Evolutionary conservation across 2,113 vertebrate genomes (phyloP).

Genomic region (Stigmatopora argus): DNA sequence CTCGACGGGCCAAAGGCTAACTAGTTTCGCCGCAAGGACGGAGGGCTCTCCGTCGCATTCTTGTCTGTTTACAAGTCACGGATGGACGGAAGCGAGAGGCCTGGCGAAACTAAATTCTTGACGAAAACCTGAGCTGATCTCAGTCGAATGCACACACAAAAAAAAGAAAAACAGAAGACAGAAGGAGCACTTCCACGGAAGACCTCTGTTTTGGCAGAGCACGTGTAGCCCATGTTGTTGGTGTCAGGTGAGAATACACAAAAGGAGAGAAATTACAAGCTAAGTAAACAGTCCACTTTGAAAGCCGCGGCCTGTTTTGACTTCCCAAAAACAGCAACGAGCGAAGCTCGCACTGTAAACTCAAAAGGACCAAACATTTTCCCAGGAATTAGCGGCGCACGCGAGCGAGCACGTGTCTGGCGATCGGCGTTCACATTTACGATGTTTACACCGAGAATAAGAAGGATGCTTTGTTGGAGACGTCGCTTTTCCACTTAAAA

Average conservation of each 20-base stretch:
- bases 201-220: slow-evolving; percentile 6
- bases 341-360: background rate
- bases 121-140: slow-evolving; percentile 20
- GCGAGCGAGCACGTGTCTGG: slow-evolving; percentile 3
- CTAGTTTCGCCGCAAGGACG: slow-evolving; percentile 29
- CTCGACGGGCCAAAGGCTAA: slow-evolving; percentile 41
- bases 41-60: background rate
- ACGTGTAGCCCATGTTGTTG: background rate
- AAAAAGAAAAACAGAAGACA: background rate
- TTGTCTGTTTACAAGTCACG: slow-evolving; percentile 9
- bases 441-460: background rate
- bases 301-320: background rate
- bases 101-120: slow-evolving; percentile 46
- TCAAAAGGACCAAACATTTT: background rate
- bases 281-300: slow-evolving; percentile 1
- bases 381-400: background rate
- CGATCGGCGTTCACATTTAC: background rate
- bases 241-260: slow-evolving; percentile 3
- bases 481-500: background rate
- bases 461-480: background rate
- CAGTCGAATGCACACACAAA: background rate
- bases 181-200: background rate
- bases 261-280: background rate
- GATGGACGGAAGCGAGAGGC: slow-evolving; percentile 37
- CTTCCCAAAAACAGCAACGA: background rate